phyloP scores from a whole-genome alignment of 2,113 vertebrate species.

The Glaucomys volans region DNA sequence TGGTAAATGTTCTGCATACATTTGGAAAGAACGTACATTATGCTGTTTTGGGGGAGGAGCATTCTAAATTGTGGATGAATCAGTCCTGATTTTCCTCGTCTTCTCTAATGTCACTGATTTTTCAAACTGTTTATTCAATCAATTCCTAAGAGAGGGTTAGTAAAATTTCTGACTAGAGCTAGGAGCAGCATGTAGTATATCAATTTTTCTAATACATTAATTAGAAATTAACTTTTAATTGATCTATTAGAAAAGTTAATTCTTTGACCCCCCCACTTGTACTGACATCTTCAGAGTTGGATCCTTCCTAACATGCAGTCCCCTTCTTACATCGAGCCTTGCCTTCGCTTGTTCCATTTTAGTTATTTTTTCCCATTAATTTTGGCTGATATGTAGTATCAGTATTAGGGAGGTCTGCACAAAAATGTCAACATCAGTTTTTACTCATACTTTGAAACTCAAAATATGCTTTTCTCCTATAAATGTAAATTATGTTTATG shows the following conservation, averaged over 20 bases:
- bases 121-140: neutral
- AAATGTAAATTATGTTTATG: slow-evolving; percentile 56
- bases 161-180: slow-evolving; percentile 18
- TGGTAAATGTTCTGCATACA: neutral
- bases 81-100: neutral
- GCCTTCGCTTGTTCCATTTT: neutral
- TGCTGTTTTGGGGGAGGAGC: neutral
- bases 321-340: neutral
- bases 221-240: too few species aligned
- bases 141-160: neutral
- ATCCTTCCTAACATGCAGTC: neutral
- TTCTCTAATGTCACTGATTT: neutral
- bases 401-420: neutral
- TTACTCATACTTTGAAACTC: slow-evolving; percentile 44
- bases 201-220: neutral
- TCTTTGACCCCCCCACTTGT: neutral
- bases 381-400: neutral
- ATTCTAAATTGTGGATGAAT: neutral
- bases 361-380: neutral
- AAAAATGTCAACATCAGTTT: slow-evolving; percentile 54
- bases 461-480: slow-evolving; percentile 26
- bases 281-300: neutral
- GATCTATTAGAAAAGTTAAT: neutral
- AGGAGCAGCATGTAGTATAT: neutral
- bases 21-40: neutral